phyloP scores from a whole-genome alignment of 2,797 vertebrate genomes.

The Calcarius lapponicus region DNA sequence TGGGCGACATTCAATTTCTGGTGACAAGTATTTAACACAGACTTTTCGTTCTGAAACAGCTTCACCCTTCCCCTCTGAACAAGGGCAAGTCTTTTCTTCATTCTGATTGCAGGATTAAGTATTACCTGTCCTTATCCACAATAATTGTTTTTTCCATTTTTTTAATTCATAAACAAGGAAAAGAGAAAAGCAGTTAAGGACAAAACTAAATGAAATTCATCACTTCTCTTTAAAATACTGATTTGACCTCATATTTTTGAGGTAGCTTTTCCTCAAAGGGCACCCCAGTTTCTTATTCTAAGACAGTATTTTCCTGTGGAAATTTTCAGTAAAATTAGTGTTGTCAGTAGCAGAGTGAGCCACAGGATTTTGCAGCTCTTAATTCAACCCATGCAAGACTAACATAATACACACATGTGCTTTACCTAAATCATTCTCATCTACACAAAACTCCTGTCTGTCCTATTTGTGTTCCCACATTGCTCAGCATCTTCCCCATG shows the following conservation, averaged over 20 bases:
- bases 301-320: background rate
- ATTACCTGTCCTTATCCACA: constrained; percentile 92
- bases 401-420: accelerated
- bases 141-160: constrained; percentile 72
- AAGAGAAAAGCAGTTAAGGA: background rate
- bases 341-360: background rate
- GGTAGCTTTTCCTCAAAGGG: background rate
- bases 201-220: background rate
- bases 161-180: background rate
- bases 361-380: background rate
- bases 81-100: background rate
- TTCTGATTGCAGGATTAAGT: background rate
- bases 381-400: background rate
- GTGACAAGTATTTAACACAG: background rate
- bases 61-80: background rate
- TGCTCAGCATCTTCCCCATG: background rate
- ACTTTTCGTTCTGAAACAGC: background rate
- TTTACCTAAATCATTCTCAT: background rate
- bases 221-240: background rate
- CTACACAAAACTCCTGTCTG: background rate
- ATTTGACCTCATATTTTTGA: background rate
- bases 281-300: background rate
- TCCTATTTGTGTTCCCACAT: background rate
- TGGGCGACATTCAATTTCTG: background rate
- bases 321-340: background rate